Base-by-base conservation (phyloP, 1,140 invertebrate genomes). In the Capitella teleta region DNA sequence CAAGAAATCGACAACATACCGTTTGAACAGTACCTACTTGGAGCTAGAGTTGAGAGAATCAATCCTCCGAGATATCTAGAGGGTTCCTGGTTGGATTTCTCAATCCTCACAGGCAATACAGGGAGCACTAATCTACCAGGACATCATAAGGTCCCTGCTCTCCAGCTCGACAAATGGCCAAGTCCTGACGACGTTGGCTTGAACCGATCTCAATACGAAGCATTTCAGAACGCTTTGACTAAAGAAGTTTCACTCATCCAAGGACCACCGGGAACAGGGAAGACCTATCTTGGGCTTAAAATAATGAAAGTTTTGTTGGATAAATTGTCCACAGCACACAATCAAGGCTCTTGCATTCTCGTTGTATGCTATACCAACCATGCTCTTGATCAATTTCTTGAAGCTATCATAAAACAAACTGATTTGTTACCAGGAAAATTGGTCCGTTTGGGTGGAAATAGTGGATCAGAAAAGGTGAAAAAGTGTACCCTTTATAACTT, bases 281-380 rank as follows among this genome's bases (percentile, higher is more conserved):
- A 87, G 71, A 86, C 85, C 0, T 83, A 73, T 60, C 58, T 87
- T n/a, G 84, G 82, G 2, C 65, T 84, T 6, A 51, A 82, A 69
- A 73, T 86, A 28, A 74, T 79, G 0, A 66, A 78, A 52, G 75
- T 74, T 2, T 59, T 85, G 8, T 28, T 65, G 16, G 14, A 50
- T 12, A 59, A 60, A 51, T 21, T 21, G 51, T 5, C 21, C 8
- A 26, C 6, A 18, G 25, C 8, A 10, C n/a, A n/a, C n/a, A n/a
- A n/a, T n/a, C n/a, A n/a, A n/a, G n/a, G n/a, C n/a, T n/a, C n/a
- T 16, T 80, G 82, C 3, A 80, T 89, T 45, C 63, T 89, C 1
- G 73, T 90, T 5, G 77, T 88, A 21, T 85, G 84, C 60, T 86
- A 80, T 55, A 87, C 85, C 0, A 90, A 89, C 62, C 84, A 87